Percentiles rank a stretch among this genome's conserved stretches.
These are phyloP conservation scores for Montipora foliosa DNA, from an alignment of 64 coral and sea anemone genomes.

Conservation along the genomic window DNA sequence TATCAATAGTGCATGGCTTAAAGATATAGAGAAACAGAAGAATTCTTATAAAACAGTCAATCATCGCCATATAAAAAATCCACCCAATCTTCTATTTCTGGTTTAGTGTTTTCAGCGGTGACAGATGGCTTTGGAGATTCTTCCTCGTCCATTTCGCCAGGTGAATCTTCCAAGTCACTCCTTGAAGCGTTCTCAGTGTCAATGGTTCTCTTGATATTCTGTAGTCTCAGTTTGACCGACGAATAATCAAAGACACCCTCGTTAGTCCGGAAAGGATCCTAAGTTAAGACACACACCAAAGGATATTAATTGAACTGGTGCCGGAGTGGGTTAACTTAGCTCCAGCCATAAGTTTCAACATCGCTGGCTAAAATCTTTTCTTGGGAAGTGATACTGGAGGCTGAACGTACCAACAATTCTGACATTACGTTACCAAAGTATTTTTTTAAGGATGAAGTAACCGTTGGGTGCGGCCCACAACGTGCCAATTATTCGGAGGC, in stretches of 20 bases:
- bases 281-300: neutral
- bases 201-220: constrained; percentile 80
- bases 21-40: neutral
- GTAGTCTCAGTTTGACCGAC: constrained; percentile 76
- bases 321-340: too few relatives aligned
- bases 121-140: neutral
- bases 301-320: too few relatives aligned
- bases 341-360: too few relatives aligned
- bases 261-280: constrained; percentile 89
- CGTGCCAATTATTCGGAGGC: too few relatives aligned
- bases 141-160: constrained; percentile 10
- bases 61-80: constrained; percentile 38
- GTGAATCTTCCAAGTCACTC: constrained; percentile 57
- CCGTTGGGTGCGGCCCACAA: too few relatives aligned
- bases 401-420: too few relatives aligned
- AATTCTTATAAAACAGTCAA: neutral
- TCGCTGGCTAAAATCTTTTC: too few relatives aligned
- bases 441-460: too few relatives aligned
- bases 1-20: too few relatives aligned
- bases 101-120: neutral
- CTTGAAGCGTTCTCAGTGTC: constrained; percentile 57
- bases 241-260: constrained; percentile 80
- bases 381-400: too few relatives aligned
- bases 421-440: too few relatives aligned
- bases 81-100: constrained; percentile 38